These are phyloP conservation scores for Volucella zonaria DNA, from an alignment of 2,888 invertebrate species.

Conservation along the genomic window DNA sequence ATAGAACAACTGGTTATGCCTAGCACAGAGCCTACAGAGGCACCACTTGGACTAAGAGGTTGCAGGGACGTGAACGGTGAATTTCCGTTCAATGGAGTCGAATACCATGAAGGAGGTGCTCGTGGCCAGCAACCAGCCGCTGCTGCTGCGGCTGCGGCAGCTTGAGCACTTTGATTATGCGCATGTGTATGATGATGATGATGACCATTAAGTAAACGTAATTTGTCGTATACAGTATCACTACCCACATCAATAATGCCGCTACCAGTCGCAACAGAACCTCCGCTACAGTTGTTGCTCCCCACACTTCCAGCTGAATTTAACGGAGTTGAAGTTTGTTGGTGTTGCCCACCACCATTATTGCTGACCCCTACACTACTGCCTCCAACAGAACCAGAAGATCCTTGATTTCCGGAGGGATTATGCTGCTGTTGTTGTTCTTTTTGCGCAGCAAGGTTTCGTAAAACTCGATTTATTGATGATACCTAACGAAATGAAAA, in stretches of 20 bases:
- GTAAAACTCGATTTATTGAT: constrained; percentile 95
- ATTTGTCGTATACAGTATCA: constrained; percentile 80
- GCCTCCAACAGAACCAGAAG: constrained; percentile 43
- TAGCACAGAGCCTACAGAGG: constrained; percentile 56
- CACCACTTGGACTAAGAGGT: constrained; percentile 63
- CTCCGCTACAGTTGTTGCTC: constrained; percentile 77
- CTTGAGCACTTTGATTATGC: constrained; percentile 74
- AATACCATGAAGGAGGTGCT: constrained; percentile 80
- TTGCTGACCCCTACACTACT: constrained; percentile 51
- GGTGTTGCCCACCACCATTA: constrained; percentile 50
- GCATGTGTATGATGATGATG: constrained; percentile 75
- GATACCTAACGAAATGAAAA: constrained; percentile 78
- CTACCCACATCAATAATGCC: constrained; percentile 66
- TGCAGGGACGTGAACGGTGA: constrained; percentile 75
- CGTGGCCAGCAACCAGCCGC: constrained; percentile 78
- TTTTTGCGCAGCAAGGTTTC: constrained; percentile 97
- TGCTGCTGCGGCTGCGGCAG: constrained; percentile 71
- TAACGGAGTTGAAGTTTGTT: constrained; percentile 79
- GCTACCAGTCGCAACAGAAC: constrained; percentile 62
- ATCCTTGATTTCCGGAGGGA: constrained; percentile 46
- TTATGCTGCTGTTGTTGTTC: constrained; percentile 82
- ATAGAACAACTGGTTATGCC: constrained; percentile 74
- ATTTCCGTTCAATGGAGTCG: constrained; percentile 78
- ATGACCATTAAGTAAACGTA: constrained; percentile 79
- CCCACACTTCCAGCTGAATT: constrained; percentile 79